Evolutionary conservation across 1,140 invertebrate species (phyloP), one percentile per base, ranked within the genome.

Genomic region (Zelostemma sp.): DNA sequence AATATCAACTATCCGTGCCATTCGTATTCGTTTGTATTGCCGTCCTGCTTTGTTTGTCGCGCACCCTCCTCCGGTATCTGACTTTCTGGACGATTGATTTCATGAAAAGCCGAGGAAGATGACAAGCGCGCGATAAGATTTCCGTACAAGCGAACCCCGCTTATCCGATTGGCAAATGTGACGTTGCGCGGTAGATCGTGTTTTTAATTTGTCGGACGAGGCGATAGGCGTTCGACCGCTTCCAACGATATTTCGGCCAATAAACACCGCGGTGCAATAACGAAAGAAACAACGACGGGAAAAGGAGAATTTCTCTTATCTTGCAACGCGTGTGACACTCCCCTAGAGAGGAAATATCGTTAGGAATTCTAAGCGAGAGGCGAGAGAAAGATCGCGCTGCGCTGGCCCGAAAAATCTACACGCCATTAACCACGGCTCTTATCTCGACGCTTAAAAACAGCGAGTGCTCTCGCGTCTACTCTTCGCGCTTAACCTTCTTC

Each of bases 401-500:
- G 57, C 18, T 68, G 48, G 58, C 55, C 61, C 54, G 62, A 73
- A 76, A 73, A 73, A 72, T 73, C 67, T 55, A 76, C 74, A 74
- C 74, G 62, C 69, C 76, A 75, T 78, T 78, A 76, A 74, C 68
- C 68, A 73, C 54, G 56, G 53, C 64, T 65, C 76, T 80, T 81
- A 80, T 81, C 76, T 77, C 59, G 66, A 69, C 71, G 58, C 66
- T 72, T 74, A 80, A 79, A 81, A 79, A 81, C 77, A 79, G 78
- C 73, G 66, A 70, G 64, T 56, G 45, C 48, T 57, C 65, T 59
- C 73, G n/a, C n/a, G 68, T 67, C 68, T 54, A 53, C 56, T 53
- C 68, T 55, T 69, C 72, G 53, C 59, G 21, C 46, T 40, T 35
- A 66, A 74, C 64, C 67, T 70, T 75, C 72, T 59, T 65, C 58